Base-by-base conservation (phyloP, 92 coral and sea anemone genomes). In the Desmophyllum pertusum region DNA sequence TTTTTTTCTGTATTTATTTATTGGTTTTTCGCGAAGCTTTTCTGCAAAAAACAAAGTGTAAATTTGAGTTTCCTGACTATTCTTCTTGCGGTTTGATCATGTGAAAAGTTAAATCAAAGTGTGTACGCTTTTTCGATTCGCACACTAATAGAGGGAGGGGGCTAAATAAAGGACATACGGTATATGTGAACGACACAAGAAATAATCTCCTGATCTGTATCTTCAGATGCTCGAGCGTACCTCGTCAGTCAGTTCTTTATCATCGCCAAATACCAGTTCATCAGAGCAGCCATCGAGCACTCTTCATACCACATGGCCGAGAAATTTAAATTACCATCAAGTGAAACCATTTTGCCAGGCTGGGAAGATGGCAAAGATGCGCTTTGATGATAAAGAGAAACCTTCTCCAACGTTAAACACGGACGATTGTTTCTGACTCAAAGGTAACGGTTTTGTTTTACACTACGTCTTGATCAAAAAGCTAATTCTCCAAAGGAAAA, bases 311-410 rank as follows among this genome's bases (percentile, higher is more conserved):
- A 39, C 62, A 5, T 84, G 64, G 75, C 88, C 31, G 98, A 94
- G 61, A 91, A 80, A 78, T 65, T 91, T 68, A 92, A 81, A 74
- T 33, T 94, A 2, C 82, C 98, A 46, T 15, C 77, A 40, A 76
- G 73, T 23, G 98, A 94, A 64, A 53, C 73, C 21, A 83, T 92
- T 13, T 72, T 91, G n/a, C 90, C 93, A 85, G 98, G 86, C 6
- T 96, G 98, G 98, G 98, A 96, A 48, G 94, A 96, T 67, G 98
- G 98, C 21, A 90, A 93, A 92, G 98, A 52, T 92, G 96, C 48
- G 86, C 87, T 27, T 83, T 94, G 70, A 81, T 96, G 89, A 96
- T 84, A 96, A 96, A 77, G 94, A 94, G 45, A 89, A 88, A 57
- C 93, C 98, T 65, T 94, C 52, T 86, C 92, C 61, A 78, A 89